Base-by-base conservation (phyloP, 2,113 vertebrate species). In the Suricata suricatta region DNA sequence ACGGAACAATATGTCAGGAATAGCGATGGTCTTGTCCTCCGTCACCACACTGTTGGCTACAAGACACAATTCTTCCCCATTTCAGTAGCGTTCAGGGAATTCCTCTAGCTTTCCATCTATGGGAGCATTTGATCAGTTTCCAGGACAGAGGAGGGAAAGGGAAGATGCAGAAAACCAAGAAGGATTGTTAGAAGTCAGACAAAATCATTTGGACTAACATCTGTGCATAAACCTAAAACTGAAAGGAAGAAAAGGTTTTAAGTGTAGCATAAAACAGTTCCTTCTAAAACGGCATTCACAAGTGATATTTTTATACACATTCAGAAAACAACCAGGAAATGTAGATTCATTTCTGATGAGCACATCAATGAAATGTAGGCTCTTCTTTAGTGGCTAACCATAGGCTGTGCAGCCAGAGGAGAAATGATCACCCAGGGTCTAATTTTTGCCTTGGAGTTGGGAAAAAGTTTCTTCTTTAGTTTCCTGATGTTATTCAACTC, bases 371-470 rank as follows among this genome's bases (percentile, higher is more conserved):
- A 84, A 76, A 90, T 31, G 54, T 23, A 38, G 23, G 31, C 21
- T 88, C 33, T 63, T 64, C 79, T 85, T 93, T 94, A 50, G 52
- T 31, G 29, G 87, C 74, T 90, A 87, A 88, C 72, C 80, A 68
- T 2, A 81, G 89, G 69, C 92, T 94, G 29, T 19, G 89, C 54
- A 66, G 77, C 19, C 91, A 79, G 29, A 50, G 31, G 19, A 95
- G 87, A 81, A 96, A 95, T 68, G 94, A 52, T 84, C 92, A 94
- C 97, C 90, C 2, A 1, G 96, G 83, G 93, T 92, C 84, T 95
- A 47, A 94, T 96, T 88, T 96, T 92, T 71, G 69, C 74, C 69
- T 90, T 41, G 69, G 52, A 92, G 41, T 92, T 72, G 84, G 87
- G 60, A 60, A 35, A n/a, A 91, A 93, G 84, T 96, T 95, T 97